Base-by-base conservation (phyloP, 2,113 vertebrate genomes). In the Phalacrocorax aristotelis region DNA sequence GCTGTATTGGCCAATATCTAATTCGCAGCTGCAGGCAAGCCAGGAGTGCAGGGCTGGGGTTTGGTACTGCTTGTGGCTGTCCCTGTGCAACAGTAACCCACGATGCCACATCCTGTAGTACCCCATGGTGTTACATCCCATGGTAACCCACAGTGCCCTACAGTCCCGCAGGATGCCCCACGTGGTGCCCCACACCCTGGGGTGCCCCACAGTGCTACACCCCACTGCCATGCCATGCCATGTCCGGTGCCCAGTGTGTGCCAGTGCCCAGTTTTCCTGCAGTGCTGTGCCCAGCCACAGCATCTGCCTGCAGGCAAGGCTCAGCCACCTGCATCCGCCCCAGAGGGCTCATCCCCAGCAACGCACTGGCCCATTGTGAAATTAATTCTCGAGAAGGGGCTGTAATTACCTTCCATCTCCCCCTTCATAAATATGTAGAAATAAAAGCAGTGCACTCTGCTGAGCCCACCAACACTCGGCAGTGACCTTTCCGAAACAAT, bases 401-500 rank as follows among this genome's bases (percentile, higher is more conserved):
- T 44, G 83, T 7, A 86, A 74, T 64, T 68, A 69, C 88, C 92
- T 71, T 19, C 81, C 54, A 22, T 87, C 42, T 91, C 78, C 64
- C 83, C 62, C 78, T 38, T 38, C 62, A 14, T 22, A 54, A 27
- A 27, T 34, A 58, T 54, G 83, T 68, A 76, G 95, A 62, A 70
- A 25, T 27, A 40, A 30, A 46, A 93, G 93, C 95, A 26, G 81
- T 29, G 26, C 65, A 21, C 87, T 79, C 66, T 25, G 76, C 79
- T 5, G 75, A 92, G 92, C 90, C 94, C 93, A 95, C 92, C 92
- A 71, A 42, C 93, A 79, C 96, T 88, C 44, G 36, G 79, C 49
- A 12, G 10, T 97, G 97, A 97, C 97, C 97, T 97, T 97, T 97
- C 79, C 9, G 36, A 96, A 94, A 55, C 97, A 82, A 90, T 96